Evolutionary conservation across 2,888 invertebrate genomes (phyloP).

Genomic region (Pristionchus arcanus): DNA sequence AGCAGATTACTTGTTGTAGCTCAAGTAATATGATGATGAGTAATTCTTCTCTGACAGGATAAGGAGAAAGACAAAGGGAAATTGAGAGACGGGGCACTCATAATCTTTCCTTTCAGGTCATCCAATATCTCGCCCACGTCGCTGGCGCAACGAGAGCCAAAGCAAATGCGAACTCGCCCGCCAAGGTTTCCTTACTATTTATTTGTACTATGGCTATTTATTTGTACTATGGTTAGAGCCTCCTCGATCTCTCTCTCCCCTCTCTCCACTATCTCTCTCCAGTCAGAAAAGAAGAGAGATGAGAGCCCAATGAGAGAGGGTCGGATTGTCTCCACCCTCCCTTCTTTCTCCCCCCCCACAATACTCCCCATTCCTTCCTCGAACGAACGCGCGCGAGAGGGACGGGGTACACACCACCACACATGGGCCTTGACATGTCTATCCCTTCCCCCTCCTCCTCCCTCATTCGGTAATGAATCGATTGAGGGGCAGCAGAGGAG

Average conservation of each 20-base stretch:
- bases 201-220: constrained; percentile 53
- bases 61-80: not conserved
- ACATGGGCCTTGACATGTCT: constrained; percentile 55
- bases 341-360: not conserved
- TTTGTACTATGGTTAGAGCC: constrained; percentile 54
- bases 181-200: constrained; percentile 54
- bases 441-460: constrained; percentile 25
- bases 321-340: not conserved
- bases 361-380: constrained; percentile 35
- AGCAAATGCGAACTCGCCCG: constrained; percentile 56
- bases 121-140: constrained; percentile 99
- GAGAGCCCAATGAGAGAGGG: too few species aligned
- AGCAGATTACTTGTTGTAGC: too few species aligned
- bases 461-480: constrained; percentile 56
- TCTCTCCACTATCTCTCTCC: too few species aligned
- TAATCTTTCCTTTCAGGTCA: constrained; percentile 80
- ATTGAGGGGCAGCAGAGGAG: constrained; percentile 18
- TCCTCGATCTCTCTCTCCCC: constrained; percentile 34
- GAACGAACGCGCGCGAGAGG: constrained; percentile 38
- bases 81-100: not conserved
- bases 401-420: constrained; percentile 36
- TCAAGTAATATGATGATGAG: too few species aligned
- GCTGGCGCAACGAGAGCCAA: constrained; percentile 87
- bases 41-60: too few species aligned
- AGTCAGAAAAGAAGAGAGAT: too few species aligned